Base-by-base conservation (phyloP, 2,113 vertebrate genomes). In the Chrysochloris asiatica region DNA sequence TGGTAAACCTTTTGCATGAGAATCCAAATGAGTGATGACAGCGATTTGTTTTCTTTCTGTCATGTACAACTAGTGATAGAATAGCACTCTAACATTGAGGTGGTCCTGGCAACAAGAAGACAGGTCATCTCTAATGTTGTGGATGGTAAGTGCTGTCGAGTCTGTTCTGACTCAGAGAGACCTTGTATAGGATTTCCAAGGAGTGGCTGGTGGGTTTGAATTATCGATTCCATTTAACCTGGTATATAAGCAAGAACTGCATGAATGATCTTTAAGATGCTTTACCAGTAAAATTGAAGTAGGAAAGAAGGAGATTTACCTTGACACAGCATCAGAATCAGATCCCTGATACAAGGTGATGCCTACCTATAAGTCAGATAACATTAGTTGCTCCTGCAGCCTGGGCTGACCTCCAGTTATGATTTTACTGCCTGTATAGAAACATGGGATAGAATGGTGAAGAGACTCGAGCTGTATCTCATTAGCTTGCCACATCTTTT, bases 401-500 rank as follows among this genome's bases (percentile, higher is more conserved):
- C 52, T 10, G 1, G 0, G 0, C 38, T 12, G 54, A 33, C 43
- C 30, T 54, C 41, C 59, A 8, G n/a, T 43, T 17, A 43, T 72
- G 47, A 4, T 41, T n/a, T 48, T 33, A 47, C 30, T 41, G n/a
- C 26, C 54, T 38, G 36, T 41, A 36, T 8, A 26, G 67, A 67
- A 41, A 43, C 52, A 17, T 17, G 69, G 50, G 81, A 54, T 21
- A 36, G 26, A 24, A 3, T 3, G 43, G 17, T 24, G 24, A 47
- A 76, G 76, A 83, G n/a, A 21, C 21, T 54, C 2, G 26, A 50
- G 88, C 69, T 87, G 71, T 21, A 3, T 61, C 82, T 79, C 59
- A n/a, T 77, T 90, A 88, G 61, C n/a, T 78, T 78, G 88, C 81
- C 80, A 30, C 50, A 12, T 61, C 50, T 92, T 56, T 91, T 94